phyloP scores from a whole-genome alignment of 92 coral and sea anemone genomes.

The Meandrina meandrites region DNA sequence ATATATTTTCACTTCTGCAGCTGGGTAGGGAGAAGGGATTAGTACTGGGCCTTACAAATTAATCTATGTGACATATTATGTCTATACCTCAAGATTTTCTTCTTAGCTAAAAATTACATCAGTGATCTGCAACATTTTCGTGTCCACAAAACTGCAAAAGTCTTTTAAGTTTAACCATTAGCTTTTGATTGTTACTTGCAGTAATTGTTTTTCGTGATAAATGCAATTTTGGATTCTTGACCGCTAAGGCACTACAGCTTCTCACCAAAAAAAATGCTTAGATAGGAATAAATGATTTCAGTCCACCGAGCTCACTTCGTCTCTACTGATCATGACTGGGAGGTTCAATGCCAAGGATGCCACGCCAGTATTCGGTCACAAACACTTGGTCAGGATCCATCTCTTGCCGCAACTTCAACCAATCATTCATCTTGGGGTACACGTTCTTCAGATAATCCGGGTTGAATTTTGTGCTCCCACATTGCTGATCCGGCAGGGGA shows the following conservation, averaged over 20 bases:
- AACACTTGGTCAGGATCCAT: conserved; percentile 78
- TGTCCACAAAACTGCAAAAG: background rate
- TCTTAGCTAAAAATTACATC: no score
- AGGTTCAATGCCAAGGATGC: conserved; percentile 56
- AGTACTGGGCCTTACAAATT: no score
- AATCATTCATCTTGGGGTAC: conserved; percentile 69
- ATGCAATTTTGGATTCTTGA: background rate
- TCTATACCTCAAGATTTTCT: no score
- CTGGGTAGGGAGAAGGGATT: no score
- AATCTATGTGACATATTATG: no score
- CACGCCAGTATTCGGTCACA: conserved; percentile 76
- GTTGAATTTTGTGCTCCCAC: conserved; percentile 65
- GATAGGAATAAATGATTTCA: background rate
- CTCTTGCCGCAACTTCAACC: conserved; percentile 59
- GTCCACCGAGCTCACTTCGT: background rate
- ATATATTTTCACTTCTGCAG: no score
- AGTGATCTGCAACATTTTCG: no score
- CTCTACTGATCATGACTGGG: background rate
- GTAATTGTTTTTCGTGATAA: background rate
- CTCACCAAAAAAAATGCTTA: background rate
- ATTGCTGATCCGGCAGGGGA: conserved; percentile 67
- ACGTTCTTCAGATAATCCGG: conserved; percentile 64
- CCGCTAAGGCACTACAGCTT: background rate
- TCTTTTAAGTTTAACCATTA: background rate
- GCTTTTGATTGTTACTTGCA: background rate